Percentiles rank a stretch among this genome's conserved stretches.
phyloP scores from a whole-genome alignment of 1,140 invertebrate genomes.

The Wasmannia auropunctata region DNA sequence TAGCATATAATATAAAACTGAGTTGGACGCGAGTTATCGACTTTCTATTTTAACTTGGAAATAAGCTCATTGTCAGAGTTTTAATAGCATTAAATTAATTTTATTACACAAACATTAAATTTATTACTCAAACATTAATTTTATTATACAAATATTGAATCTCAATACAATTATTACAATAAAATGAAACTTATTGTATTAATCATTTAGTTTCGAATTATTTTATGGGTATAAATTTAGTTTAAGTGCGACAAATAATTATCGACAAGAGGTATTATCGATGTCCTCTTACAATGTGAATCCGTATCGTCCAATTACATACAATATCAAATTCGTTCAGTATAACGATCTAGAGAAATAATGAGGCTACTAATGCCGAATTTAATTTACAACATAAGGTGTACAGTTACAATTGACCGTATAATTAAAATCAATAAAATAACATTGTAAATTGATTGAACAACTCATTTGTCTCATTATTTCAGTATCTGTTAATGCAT shows the following conservation, averaged over 20 bases:
- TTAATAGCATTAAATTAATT: neutral
- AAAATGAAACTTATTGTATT: neutral
- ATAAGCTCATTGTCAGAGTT: neutral
- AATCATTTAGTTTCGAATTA: neutral
- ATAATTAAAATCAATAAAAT: slow-evolving; percentile 39
- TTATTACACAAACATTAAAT: no score
- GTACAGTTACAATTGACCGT: slow-evolving; percentile 11
- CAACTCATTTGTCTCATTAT: neutral
- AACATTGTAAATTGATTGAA: neutral
- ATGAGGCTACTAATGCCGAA: neutral
- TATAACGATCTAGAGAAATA: slow-evolving; percentile 4
- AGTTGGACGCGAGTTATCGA: no score
- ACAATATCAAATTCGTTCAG: slow-evolving; percentile 4
- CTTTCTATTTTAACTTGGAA: neutral
- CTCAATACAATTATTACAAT: neutral
- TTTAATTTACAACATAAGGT: slow-evolving; percentile 24
- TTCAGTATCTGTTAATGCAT: neutral
- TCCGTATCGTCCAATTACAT: neutral
- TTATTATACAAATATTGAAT: slow-evolving; percentile 9
- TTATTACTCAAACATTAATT: no score
- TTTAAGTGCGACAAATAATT: neutral
- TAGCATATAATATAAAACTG: neutral
- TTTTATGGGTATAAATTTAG: neutral
- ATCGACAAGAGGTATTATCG: neutral
- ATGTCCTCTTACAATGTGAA: neutral